Conservation (phyloP, 2,113 vertebrate genomes). For the Azemiops feae region DNA sequence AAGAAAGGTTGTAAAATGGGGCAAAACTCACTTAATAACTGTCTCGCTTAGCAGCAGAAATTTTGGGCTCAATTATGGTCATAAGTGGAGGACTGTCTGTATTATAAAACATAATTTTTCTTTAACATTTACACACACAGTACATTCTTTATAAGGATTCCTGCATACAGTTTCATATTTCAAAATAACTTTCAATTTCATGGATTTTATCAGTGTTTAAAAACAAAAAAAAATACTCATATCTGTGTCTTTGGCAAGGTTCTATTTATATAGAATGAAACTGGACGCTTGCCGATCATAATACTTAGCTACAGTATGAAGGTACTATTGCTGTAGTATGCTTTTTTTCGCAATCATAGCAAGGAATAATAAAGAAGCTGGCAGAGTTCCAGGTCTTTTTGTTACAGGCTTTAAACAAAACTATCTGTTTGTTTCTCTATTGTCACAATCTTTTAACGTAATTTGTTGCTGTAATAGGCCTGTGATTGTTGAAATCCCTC, state of each 20-base stretch:
- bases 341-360: slow-evolving; percentile 22
- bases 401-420: slow-evolving; percentile 69
- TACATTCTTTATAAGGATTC: slow-evolving; percentile 68
- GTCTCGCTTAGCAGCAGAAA: background rate
- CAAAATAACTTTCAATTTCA: slow-evolving; percentile 28
- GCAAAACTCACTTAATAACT: background rate
- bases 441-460: slow-evolving; percentile 52
- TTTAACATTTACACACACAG: slow-evolving; percentile 13
- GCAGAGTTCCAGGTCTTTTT: slow-evolving; percentile 78
- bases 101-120: slow-evolving; percentile 61
- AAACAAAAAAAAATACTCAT: slow-evolving; percentile 24
- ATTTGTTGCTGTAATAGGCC: slow-evolving; percentile 79
- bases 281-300: slow-evolving; percentile 23
- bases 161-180: slow-evolving; percentile 56
- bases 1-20: background rate
- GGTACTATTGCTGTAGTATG: slow-evolving; percentile 13
- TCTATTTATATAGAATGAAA: slow-evolving; percentile 31
- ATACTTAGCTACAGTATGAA: slow-evolving; percentile 19
- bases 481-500: slow-evolving; percentile 98
- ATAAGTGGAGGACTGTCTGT: background rate
- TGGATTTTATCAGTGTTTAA: slow-evolving; percentile 20
- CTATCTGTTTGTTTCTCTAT: slow-evolving; percentile 44
- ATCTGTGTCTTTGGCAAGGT: slow-evolving; percentile 16
- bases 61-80: background rate
- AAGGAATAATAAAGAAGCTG: slow-evolving; percentile 26